Evolutionary conservation across 2,888 invertebrate genomes (phyloP), one percentile per base, ranked within the genome.

Genomic region (Syrphus vitripennis): DNA sequence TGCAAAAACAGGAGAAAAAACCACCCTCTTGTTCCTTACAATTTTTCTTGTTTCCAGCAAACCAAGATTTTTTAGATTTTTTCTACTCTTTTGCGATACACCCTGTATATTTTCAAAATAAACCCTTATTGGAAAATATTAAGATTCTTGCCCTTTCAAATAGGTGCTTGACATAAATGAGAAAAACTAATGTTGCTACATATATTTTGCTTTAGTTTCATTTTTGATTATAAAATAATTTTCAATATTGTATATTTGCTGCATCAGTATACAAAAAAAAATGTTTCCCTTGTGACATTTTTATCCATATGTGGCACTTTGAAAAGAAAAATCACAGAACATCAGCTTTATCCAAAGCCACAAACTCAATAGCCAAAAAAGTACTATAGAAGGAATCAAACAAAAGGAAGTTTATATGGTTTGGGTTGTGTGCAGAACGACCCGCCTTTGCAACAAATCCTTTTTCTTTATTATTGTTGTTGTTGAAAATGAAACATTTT

Each of bases 241-340:
- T 59, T 21, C 21, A 59, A 21, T 59, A n/a, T n/a, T n/a, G n/a
- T 59, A n/a, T 59, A n/a, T 34, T 59, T 59, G 21, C 21, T 59
- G 34, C 57, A 37, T n/a, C n/a, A n/a, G n/a, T n/a, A 10, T 37
- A 19, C 12, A 59, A 34, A 57, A 34, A n/a, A 59, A 37, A 37
- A 37, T 19, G 4, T 21, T 37, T 37, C 21, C 34, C 21, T 37
- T 59, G 59, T 37, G 59, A 59, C 59, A 59, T 57, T 34, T 34
- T 34, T 34, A 57, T 57, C 37, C 59, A 7, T 21, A 34, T 59
- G 59, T 59, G 59, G 59, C 59, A 59, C 21, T 59, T 59, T 59
- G 19, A 37, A 34, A 59, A 37, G n/a, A n/a, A 37, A 59, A 59
- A 59, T 37, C 37, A 37, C 21, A 21, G 34, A 34, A 37, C 34